phyloP scores from a whole-genome alignment of 2,113 vertebrate genomes.

The Zapus hudsonius region DNA sequence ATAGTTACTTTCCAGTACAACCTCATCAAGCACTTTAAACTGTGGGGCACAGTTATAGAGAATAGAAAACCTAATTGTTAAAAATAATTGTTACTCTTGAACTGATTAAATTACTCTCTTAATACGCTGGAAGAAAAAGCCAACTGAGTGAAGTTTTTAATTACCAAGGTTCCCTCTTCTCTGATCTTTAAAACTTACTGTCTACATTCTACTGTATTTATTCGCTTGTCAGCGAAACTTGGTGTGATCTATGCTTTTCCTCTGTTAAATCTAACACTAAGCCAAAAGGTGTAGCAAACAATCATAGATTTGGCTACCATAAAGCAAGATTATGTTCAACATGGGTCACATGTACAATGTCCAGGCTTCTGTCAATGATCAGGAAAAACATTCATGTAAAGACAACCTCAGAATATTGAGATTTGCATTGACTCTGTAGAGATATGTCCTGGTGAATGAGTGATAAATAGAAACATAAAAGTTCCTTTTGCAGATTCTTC shows the following conservation, averaged over 20 bases:
- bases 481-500: not conserved
- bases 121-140: not conserved
- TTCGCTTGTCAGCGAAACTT: not conserved
- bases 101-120: constrained; percentile 9
- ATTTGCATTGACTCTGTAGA: not conserved
- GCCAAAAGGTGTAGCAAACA: not conserved
- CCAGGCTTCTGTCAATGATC: not conserved
- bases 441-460: not conserved
- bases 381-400: not conserved
- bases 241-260: not conserved
- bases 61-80: constrained; percentile 59
- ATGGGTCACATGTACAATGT: not conserved
- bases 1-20: constrained; percentile 59
- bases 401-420: not conserved
- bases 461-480: not conserved
- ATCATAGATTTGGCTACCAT: not conserved
- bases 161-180: not conserved
- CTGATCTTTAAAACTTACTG: not conserved
- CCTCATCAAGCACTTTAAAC: constrained; percentile 60
- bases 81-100: constrained; percentile 47
- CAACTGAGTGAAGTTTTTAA: not conserved
- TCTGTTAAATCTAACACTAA: not conserved
- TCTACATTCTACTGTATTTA: not conserved
- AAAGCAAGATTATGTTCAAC: not conserved
- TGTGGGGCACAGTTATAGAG: not conserved